Conservation (phyloP, 2,888 invertebrate genomes). For the Sinotaia quadrata region DNA sequence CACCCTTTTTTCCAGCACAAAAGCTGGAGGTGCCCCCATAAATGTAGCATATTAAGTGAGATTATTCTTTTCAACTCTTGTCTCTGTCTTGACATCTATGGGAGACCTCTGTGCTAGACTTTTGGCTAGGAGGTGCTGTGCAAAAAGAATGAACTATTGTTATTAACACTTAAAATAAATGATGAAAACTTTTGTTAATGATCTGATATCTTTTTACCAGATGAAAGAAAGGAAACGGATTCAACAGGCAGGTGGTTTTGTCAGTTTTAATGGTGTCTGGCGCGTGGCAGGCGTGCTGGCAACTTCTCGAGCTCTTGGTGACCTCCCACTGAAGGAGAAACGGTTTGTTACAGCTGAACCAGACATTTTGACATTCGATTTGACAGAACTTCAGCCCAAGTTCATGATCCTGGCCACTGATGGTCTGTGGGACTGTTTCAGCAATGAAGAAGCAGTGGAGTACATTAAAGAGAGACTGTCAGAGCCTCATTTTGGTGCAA, state of each 20-base stretch:
- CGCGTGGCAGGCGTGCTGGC: slow-evolving; percentile 95
- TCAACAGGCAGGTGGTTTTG: slow-evolving; percentile 94
- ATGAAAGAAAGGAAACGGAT: slow-evolving; percentile 91
- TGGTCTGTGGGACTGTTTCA: slow-evolving; percentile 96
- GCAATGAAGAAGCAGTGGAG: slow-evolving; percentile 93
- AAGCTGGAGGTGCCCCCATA: too few species aligned
- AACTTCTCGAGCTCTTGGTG: slow-evolving; percentile 91
- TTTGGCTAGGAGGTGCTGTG: too few species aligned
- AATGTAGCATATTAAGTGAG: too few species aligned
- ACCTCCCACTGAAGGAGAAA: slow-evolving; percentile 94
- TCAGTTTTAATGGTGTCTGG: slow-evolving; percentile 97
- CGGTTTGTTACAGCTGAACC: slow-evolving; percentile 96
- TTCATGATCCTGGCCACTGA: slow-evolving; percentile 95
- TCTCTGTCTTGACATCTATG: too few species aligned
- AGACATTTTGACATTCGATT: slow-evolving; percentile 91
- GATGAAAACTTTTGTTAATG: background rate
- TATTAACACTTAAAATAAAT: too few species aligned
- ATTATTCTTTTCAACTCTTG: too few species aligned
- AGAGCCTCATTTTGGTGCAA: slow-evolving; percentile 91
- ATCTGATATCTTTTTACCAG: slow-evolving; percentile 72
- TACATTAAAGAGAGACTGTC: slow-evolving; percentile 88
- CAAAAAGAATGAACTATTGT: too few species aligned
- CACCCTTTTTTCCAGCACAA: too few species aligned
- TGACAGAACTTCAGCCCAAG: slow-evolving; percentile 86
- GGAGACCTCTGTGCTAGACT: too few species aligned